Evolutionary conservation across 2,888 invertebrate genomes (phyloP).

Genomic region (Xestia rhomboidea): DNA sequence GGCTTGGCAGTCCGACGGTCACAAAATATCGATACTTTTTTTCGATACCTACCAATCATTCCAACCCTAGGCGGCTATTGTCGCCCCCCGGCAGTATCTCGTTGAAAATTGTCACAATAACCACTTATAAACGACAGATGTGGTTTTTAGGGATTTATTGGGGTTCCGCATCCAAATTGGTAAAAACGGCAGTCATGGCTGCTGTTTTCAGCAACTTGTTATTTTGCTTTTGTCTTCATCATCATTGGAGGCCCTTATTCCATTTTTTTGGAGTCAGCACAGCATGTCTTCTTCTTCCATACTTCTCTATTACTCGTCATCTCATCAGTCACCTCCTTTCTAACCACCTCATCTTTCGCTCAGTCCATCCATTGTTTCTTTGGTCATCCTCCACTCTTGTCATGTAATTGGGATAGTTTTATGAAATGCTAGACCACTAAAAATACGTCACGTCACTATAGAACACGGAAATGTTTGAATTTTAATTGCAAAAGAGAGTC

Average conservation of each 20-base stretch:
- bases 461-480: not conserved
- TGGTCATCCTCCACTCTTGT: not conserved
- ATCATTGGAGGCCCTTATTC: not conserved
- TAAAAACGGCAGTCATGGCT: not conserved
- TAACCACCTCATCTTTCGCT: rapidly evolving
- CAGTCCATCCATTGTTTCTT: not conserved
- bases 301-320: not conserved
- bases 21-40: constrained; percentile 39
- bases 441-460: not conserved
- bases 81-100: constrained; percentile 28
- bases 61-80: constrained; percentile 21
- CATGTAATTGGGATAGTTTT: not conserved
- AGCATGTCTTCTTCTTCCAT: not conserved
- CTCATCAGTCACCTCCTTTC: not conserved
- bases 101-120: constrained; percentile 70
- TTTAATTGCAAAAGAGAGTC: not conserved
- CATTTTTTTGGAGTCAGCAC: not conserved
- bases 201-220: not conserved
- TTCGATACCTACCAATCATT: rapidly evolving
- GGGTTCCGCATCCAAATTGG: constrained; percentile 8
- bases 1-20: too few species aligned
- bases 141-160: constrained; percentile 44
- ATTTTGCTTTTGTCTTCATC: not conserved
- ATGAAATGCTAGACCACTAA: not conserved
- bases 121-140: constrained; percentile 69